phyloP scores from a whole-genome alignment of 2,113 vertebrate species.

The Vombatus ursinus region DNA sequence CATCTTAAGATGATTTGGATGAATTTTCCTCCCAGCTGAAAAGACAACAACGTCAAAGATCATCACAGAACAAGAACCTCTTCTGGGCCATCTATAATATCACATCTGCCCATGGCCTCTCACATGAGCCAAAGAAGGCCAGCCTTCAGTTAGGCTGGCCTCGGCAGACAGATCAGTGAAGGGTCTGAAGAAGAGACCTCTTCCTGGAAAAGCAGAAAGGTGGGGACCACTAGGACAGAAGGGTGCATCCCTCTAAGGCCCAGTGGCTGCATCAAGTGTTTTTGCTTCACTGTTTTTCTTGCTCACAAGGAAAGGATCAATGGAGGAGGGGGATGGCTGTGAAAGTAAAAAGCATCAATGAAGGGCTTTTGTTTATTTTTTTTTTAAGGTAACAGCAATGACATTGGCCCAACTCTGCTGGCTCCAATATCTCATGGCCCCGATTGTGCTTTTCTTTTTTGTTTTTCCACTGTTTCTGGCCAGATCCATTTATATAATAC shows the following conservation, averaged over 20 bases:
- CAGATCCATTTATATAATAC: neutral
- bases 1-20: neutral
- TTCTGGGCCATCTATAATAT: neutral
- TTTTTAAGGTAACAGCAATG: neutral
- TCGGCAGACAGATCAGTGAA: neutral
- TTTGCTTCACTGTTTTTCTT: neutral
- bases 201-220: neutral
- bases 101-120: neutral
- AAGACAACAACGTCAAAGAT: neutral
- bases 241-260: neutral
- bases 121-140: neutral
- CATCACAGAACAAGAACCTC: neutral
- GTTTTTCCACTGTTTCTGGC: conserved; percentile 7
- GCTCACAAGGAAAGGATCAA: neutral
- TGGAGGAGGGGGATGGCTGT: neutral
- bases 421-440: neutral
- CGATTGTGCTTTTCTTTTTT: neutral
- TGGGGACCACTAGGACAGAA: neutral
- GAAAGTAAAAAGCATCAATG: neutral
- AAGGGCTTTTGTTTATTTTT: neutral
- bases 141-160: neutral
- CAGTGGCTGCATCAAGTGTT: neutral
- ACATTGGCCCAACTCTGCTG: neutral
- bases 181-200: neutral
- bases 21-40: neutral